A percentile compares a stretch with the other conserved stretches of the same genome.
phyloP scores from a whole-genome alignment of 23 tunicate species.

The Diplosoma virens region DNA sequence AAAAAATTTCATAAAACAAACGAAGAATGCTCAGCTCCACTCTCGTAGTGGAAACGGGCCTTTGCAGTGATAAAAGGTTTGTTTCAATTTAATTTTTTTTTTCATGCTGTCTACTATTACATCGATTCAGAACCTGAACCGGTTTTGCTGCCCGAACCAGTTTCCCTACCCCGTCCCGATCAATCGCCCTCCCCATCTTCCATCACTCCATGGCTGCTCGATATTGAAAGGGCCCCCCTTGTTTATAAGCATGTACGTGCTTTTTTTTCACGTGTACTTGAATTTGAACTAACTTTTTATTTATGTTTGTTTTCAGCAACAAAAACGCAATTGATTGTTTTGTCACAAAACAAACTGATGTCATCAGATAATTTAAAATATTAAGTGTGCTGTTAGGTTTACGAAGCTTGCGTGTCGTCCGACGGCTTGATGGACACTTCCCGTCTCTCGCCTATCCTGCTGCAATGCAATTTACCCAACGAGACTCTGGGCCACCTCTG shows the following conservation, averaged over 20 bases:
- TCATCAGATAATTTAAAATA: too few relatives aligned
- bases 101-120: too few relatives aligned
- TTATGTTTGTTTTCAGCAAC: not conserved
- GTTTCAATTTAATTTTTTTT: too few relatives aligned
- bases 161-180: too few relatives aligned
- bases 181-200: too few relatives aligned
- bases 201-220: not conserved
- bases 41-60: too few relatives aligned
- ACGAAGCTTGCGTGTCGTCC: conserved; percentile 38
- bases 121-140: too few relatives aligned
- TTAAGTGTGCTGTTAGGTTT: conserved; percentile 15
- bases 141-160: too few relatives aligned
- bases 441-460: conserved; percentile 54
- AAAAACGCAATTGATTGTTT: not conserved
- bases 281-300: not conserved
- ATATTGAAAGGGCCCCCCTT: conserved; percentile 22
- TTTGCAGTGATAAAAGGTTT: too few relatives aligned
- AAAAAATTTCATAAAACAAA: too few relatives aligned
- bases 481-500: conserved; percentile 74
- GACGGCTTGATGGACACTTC: conserved; percentile 69
- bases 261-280: not conserved
- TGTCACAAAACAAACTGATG: not conserved
- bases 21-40: too few relatives aligned
- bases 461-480: conserved; percentile 53
- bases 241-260: conserved; percentile 44